Conservation (phyloP, 2,113 vertebrate genomes). For the Crotalus viridis region DNA sequence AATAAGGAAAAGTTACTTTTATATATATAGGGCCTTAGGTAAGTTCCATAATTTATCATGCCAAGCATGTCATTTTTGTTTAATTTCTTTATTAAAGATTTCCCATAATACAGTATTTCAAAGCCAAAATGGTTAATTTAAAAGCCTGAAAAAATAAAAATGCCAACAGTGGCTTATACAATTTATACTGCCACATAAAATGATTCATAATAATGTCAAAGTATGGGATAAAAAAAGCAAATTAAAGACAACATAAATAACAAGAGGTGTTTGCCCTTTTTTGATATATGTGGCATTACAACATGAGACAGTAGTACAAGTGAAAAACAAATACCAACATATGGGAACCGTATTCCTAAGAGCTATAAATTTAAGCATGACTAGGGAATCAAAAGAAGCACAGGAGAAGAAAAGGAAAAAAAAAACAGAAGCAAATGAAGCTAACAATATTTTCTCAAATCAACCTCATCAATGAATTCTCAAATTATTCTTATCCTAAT, state of each 20-base stretch:
- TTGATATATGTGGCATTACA: constrained; percentile 11
- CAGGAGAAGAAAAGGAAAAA: neutral
- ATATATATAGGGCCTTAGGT: neutral
- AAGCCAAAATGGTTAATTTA: constrained; percentile 19
- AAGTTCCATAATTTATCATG: neutral
- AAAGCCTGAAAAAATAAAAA: constrained; percentile 19
- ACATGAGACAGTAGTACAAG: neutral
- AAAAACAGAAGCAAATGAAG: neutral
- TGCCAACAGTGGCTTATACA: neutral
- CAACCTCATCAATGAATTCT: neutral
- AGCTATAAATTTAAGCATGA: neutral
- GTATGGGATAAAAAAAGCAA: constrained; percentile 18
- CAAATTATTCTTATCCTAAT: neutral
- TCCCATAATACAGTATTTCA: neutral
- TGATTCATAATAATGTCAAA: constrained; percentile 22
- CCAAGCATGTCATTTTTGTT: neutral
- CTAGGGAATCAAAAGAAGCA: neutral
- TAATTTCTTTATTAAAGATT: constrained; percentile 17
- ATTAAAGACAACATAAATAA: constrained; percentile 25
- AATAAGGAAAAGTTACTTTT: too few relatives aligned
- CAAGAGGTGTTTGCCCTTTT: constrained; percentile 2
- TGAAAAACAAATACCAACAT: neutral
- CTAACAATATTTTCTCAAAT: neutral
- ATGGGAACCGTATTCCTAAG: neutral
- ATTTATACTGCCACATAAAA: constrained; percentile 29